Conservation (phyloP, 2,888 invertebrate genomes). For the Brenthis ino region DNA sequence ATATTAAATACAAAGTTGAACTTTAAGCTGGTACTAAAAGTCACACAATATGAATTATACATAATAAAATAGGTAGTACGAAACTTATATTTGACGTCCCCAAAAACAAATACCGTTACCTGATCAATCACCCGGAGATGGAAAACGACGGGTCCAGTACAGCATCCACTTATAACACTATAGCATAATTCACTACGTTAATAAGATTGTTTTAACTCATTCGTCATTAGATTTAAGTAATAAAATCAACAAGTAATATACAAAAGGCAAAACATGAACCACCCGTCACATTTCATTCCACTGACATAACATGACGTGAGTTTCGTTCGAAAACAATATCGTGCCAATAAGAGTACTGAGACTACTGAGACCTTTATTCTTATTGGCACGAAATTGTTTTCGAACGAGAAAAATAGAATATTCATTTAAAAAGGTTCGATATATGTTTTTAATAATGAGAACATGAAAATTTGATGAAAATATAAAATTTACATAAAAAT, state of each 20-base stretch:
- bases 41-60: background rate
- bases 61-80: conserved; percentile 11
- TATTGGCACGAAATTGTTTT: background rate
- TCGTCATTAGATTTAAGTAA: conserved; percentile 59
- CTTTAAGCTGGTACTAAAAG: background rate
- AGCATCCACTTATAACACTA: conserved; percentile 52
- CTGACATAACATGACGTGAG: conserved; percentile 49
- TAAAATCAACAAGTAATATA: conserved; percentile 77
- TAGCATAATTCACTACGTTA: conserved; percentile 58
- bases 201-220: conserved; percentile 55
- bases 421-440: too few species aligned
- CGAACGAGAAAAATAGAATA: background rate
- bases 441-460: too few species aligned
- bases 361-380: background rate
- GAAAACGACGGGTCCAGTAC: conserved; percentile 49
- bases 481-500: too few species aligned
- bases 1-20: background rate
- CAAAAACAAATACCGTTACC: conserved; percentile 80
- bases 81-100: conserved; percentile 56
- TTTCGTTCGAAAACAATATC: conserved; percentile 40
- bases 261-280: conserved; percentile 68
- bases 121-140: conserved; percentile 58
- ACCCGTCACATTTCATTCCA: conserved; percentile 69
- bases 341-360: background rate
- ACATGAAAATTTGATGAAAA: too few species aligned